Conservation (phyloP, 2,888 invertebrate genomes). For the Priocnemis perturbator region DNA sequence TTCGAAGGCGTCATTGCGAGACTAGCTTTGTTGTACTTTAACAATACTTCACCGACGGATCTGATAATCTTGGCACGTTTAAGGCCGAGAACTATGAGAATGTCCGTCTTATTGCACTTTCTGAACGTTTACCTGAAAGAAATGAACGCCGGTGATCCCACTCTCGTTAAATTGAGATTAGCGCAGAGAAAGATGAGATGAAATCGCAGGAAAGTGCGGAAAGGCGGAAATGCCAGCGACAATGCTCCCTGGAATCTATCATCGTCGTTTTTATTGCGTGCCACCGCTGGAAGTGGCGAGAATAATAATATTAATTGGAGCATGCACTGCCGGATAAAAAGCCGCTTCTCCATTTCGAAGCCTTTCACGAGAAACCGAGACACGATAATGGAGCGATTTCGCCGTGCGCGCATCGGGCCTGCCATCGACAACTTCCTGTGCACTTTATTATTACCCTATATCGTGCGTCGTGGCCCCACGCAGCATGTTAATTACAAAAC, state of each 20-base stretch:
- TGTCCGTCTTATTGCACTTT: too few species aligned
- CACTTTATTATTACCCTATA: conserved; percentile 1
- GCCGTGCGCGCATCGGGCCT: conserved; percentile 4
- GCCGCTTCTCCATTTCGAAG: conserved; percentile 28
- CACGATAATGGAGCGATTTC: conserved; percentile 17
- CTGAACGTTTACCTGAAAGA: too few species aligned
- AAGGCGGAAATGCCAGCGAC: neutral
- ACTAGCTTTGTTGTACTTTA: too few species aligned
- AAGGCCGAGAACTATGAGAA: too few species aligned
- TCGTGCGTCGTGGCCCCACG: conserved; percentile 10
- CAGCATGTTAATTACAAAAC: too few species aligned
- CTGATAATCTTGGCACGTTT: too few species aligned
- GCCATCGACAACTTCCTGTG: neutral
- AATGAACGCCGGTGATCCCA: too few species aligned
- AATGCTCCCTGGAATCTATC: neutral
- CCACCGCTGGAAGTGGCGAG: neutral
- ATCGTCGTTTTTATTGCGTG: neutral
- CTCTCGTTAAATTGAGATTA: too few species aligned
- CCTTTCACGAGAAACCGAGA: conserved; percentile 1
- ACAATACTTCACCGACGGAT: too few species aligned
- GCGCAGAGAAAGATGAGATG: neutral
- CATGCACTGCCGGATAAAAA: conserved; percentile 19
- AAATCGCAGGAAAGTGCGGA: neutral
- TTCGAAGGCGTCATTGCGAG: too few species aligned
- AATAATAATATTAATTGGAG: conserved; percentile 30